Base-by-base conservation (phyloP, 2,888 invertebrate species). In the Xanthia togata region DNA sequence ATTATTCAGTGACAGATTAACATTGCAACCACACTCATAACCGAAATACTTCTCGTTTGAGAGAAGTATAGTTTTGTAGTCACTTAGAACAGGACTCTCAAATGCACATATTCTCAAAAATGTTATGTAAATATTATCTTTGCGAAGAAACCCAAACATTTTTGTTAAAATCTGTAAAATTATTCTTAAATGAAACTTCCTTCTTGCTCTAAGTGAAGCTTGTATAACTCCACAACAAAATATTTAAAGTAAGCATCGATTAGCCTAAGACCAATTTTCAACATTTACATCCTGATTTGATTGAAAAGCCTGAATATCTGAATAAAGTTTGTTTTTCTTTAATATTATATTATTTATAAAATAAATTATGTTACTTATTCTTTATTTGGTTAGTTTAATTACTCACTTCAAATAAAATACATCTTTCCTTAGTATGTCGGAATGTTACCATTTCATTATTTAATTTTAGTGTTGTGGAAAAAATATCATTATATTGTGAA, bases 401-500 rank as follows among this genome's bases (percentile, higher is more conserved):
- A 71, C 57, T 31, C 44, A 67, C 57, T 55, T 67, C 23, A 70
- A 59, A 62, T 41, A 69, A 75, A 35, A 74, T 59, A 62, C 57
- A 72, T 8, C 23, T 50, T 68, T 76, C 69, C 17, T 70, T 67
- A 70, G 71, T 68, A 69, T 65, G 53, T 78, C 78, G 85, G 85
- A 80, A 77, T 87, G 86, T 87, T 86, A 86, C 86, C 87, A 85
- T 85, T 87, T 82, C 80, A 86, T 84, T 79, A 82, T 76, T 73
- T 81, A 71, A 78, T 76, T 76, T 76, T 69, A 78, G 76, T n/a
- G 72, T 70, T 86, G 78, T 79, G 76, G 74, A 76, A 78, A 78
- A 70, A 80, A 70, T 70, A 69, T 74, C 50, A 62, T 75, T 50
- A 64, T 69, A 59, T 64, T 67, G 26, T 53, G 26, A 64, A 59